phyloP scores from a whole-genome alignment of 2,797 vertebrate genomes.

The Acanthurus tractus region DNA sequence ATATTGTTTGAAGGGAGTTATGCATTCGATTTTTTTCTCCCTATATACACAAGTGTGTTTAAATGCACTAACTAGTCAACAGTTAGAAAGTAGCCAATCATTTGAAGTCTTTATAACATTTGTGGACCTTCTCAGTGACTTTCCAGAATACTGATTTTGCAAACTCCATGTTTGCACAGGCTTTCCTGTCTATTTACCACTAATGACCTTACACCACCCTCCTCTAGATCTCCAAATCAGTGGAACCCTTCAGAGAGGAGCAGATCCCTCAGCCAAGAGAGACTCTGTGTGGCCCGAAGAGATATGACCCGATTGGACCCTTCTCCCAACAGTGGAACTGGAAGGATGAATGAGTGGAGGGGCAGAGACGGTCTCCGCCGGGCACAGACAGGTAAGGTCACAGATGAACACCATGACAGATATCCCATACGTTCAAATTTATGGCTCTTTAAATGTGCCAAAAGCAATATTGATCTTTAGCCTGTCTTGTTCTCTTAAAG shows the following conservation, averaged over 20 bases:
- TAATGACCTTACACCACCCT: slow-evolving; percentile 11
- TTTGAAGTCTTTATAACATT: not conserved
- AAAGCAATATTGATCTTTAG: not conserved
- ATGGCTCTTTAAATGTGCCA: not conserved
- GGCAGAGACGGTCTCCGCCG: slow-evolving; percentile 74
- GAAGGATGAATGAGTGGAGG: slow-evolving; percentile 81
- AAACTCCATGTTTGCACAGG: not conserved
- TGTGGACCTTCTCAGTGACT: not conserved
- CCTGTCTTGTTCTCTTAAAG: not conserved
- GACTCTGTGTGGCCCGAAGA: slow-evolving; percentile 39
- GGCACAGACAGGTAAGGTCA: slow-evolving; percentile 74
- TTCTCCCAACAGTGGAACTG: slow-evolving; percentile 61
- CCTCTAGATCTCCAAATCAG: slow-evolving; percentile 58
- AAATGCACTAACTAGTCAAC: not conserved
- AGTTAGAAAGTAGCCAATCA: not conserved
- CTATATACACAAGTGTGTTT: not conserved
- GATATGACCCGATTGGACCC: slow-evolving; percentile 84
- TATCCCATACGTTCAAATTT: not conserved
- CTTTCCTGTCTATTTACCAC: not conserved
- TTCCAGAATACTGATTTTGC: not conserved
- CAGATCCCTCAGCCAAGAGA: slow-evolving; percentile 56
- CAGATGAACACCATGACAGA: not conserved
- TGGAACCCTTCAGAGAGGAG: slow-evolving; percentile 41
- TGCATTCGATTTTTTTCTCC: not conserved
- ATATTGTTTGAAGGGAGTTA: not conserved